Evolutionary conservation across 2,888 invertebrate genomes (phyloP).

Genomic region (Stratiomys singularior): DNA sequence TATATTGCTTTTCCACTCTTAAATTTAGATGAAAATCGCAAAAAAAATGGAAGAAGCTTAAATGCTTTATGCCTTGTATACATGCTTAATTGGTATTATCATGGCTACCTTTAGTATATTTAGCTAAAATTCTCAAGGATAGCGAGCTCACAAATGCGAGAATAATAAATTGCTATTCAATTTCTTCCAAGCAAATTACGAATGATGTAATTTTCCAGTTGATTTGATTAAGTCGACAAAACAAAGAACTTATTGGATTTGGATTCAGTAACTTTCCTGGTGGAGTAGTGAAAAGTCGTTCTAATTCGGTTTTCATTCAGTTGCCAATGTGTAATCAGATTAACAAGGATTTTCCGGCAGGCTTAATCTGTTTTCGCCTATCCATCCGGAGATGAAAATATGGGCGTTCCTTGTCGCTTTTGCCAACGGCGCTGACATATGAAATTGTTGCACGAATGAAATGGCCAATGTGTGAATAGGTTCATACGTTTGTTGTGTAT

Average conservation of each 20-base stretch:
- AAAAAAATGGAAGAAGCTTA: too few species aligned
- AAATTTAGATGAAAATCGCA: too few species aligned
- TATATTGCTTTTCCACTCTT: too few species aligned
- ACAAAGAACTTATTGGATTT: conserved; percentile 39
- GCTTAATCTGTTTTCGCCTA: conserved; percentile 30
- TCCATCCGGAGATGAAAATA: neutral
- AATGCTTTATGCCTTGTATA: too few species aligned
- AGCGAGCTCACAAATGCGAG: too few species aligned
- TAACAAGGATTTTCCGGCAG: conserved; percentile 34
- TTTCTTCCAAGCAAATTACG: neutral
- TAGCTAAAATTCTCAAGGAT: too few species aligned
- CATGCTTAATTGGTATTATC: too few species aligned
- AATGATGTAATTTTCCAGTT: conserved; percentile 40
- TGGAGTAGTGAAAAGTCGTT: conserved; percentile 23
- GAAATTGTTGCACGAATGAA: neutral
- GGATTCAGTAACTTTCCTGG: conserved; percentile 19
- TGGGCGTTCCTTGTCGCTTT: conserved; percentile 17
- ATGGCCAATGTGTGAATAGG: conserved; percentile 39
- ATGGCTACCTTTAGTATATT: too few species aligned
- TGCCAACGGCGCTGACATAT: neutral
- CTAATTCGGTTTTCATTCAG: conserved; percentile 40
- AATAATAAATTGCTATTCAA: too few species aligned
- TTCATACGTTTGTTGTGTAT: conserved; percentile 34
- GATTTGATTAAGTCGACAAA: conserved; percentile 42
- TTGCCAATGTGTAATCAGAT: conserved; percentile 42